Conservation (phyloP, 2,113 vertebrate species). For the Aspiorhynchus laticeps region DNA sequence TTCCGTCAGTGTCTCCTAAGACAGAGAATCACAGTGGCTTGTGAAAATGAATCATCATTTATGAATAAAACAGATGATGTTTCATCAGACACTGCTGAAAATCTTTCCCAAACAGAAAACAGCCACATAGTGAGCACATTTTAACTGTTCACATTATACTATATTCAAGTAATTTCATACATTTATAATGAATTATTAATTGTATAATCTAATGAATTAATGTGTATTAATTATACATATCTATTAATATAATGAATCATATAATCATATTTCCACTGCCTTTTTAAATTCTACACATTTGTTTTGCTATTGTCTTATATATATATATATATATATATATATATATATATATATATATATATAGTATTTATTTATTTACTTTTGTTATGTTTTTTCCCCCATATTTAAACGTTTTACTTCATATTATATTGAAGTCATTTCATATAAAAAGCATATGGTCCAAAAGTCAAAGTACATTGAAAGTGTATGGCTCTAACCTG, state of each 20-base stretch:
- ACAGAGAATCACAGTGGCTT: conserved; percentile 32
- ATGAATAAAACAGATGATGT: conserved; percentile 5
- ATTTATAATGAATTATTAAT: neutral
- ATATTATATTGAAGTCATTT: too few relatives aligned
- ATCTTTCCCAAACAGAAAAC: neutral
- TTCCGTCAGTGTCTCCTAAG: conserved; percentile 76
- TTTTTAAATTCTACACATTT: too few relatives aligned
- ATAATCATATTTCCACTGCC: too few relatives aligned
- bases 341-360: too few relatives aligned
- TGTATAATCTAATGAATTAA: neutral
- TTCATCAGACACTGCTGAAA: neutral
- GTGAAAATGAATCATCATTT: conserved; percentile 14
- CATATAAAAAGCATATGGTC: neutral
- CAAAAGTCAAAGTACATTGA: neutral
- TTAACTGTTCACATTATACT: neutral
- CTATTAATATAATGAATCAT: too few relatives aligned
- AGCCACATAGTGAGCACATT: neutral
- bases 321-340: too few relatives aligned
- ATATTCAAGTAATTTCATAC: neutral
- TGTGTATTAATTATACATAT: too few relatives aligned
- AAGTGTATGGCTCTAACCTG: conserved; percentile 70
- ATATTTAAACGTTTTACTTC: too few relatives aligned
- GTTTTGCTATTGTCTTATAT: too few relatives aligned
- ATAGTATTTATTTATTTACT: too few relatives aligned
- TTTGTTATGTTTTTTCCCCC: too few relatives aligned